Base-by-base conservation (phyloP, 2,888 invertebrate genomes). In the Argyresthia albistria region DNA sequence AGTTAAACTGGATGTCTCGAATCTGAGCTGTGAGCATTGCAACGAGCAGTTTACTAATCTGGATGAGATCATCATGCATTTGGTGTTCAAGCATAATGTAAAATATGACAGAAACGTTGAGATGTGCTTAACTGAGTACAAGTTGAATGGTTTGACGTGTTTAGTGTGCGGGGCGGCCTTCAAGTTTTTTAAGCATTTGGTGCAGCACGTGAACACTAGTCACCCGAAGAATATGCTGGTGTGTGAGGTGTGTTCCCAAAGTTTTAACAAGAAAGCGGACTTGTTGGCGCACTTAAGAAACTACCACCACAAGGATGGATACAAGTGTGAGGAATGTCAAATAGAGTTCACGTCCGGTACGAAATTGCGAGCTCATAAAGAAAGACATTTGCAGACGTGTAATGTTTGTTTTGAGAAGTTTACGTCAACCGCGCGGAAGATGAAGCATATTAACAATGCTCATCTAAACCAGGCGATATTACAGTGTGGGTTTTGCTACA, bases 1-100 rank as follows among this genome's bases (percentile, higher is more conserved):
- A 66, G 69, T 78, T 6, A 83, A 81, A 72, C 64, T 83, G 1
- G 84, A 84, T 50, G 72, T 82, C 1, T 81, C 83, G 0, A 64
- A 73, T 25, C 63, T 80, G 0, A 62, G 56, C 9, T 84, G 84
- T 55, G 65, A 70, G 56, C 50, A 78, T 42, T 84, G 84, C 56
- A 59, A 62, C 1, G 63, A 65, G 46, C 8, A 54, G 0, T 69
- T 68, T 47, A n/a, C 54, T 6, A 59, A 54, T 53, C 63, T 73
- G 46, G 64, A 70, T 4, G 64, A 67, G 36, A 60, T 73, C 8
- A 54, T 69, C n/a, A 52, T 53, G 12, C 75, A 84, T 68, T 66
- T 84, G 52, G 65, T 61, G 4, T 45, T 43, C 0, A 68, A 74
- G 57, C 84, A 84, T 46, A 59, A 67, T 15, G 54, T 80, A 4